Evolutionary conservation across 2,888 invertebrate genomes (phyloP).

Genomic region (Drosophila austrosaltans): DNA sequence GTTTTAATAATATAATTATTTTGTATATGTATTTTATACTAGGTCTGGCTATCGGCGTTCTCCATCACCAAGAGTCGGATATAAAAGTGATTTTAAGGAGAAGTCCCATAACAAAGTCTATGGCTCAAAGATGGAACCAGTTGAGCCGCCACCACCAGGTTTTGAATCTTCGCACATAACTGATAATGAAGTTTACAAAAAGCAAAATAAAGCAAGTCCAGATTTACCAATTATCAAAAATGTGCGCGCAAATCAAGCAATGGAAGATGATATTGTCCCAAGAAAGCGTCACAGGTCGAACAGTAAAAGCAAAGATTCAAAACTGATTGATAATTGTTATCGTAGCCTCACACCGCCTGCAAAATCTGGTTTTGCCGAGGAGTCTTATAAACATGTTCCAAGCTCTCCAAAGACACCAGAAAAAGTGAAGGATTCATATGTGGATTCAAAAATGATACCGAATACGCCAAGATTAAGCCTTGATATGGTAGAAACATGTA

Average conservation of each 20-base stretch:
- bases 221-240: slow-evolving; percentile 10
- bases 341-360: slow-evolving; percentile 62
- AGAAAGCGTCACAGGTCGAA: slow-evolving; percentile 37
- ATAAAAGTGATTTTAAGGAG: slow-evolving; percentile 39
- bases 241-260: slow-evolving; percentile 15
- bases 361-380: slow-evolving; percentile 45
- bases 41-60: slow-evolving; percentile 39
- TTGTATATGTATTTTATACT: neutral
- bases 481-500: slow-evolving; percentile 14
- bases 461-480: slow-evolving; percentile 11
- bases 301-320: slow-evolving; percentile 35
- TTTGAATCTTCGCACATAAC: slow-evolving; percentile 66
- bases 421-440: slow-evolving; percentile 26
- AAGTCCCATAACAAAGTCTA: slow-evolving; percentile 37
- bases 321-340: slow-evolving; percentile 23
- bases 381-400: slow-evolving; percentile 32
- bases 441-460: slow-evolving; percentile 8
- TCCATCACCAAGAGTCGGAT: slow-evolving; percentile 30
- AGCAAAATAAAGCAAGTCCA: slow-evolving; percentile 26
- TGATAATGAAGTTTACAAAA: slow-evolving; percentile 49
- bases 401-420: slow-evolving; percentile 63
- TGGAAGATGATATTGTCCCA: slow-evolving; percentile 25
- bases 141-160: slow-evolving; percentile 78
- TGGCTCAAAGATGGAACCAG: slow-evolving; percentile 46
- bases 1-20: neutral